phyloP scores from a whole-genome alignment of 2,797 vertebrate species.

The Cirrhinus molitorella region DNA sequence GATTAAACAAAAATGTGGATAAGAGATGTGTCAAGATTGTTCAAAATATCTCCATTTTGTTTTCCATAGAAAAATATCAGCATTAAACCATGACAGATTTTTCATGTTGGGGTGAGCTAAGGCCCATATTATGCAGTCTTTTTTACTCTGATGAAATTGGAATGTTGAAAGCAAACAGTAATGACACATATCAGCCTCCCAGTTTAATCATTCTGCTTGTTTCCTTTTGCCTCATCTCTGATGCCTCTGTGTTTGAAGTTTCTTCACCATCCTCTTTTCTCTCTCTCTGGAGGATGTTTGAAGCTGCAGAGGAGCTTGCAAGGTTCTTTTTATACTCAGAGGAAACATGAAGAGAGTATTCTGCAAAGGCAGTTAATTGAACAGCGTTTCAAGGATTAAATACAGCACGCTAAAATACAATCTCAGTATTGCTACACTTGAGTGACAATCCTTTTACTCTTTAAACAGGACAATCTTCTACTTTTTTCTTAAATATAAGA shows the following conservation, averaged over 20 bases:
- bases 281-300: slow-evolving; percentile 63
- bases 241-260: slow-evolving; percentile 56
- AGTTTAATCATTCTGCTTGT: slow-evolving; percentile 57
- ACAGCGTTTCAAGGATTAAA: slow-evolving; percentile 84
- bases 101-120: not conserved
- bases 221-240: slow-evolving; percentile 50
- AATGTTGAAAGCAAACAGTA: slow-evolving; percentile 36
- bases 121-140: not conserved
- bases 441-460: not conserved
- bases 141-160: slow-evolving; percentile 4
- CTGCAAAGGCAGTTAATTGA: slow-evolving; percentile 77
- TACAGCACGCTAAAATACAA: slow-evolving; percentile 52
- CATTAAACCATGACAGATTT: not conserved
- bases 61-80: not conserved
- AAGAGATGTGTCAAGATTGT: not conserved
- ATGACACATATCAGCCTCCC: slow-evolving; percentile 40
- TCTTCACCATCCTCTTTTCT: slow-evolving; percentile 48
- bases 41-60: not conserved
- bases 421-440: not conserved
- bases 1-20: not conserved
- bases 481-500: not conserved
- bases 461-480: not conserved
- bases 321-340: slow-evolving; percentile 63
- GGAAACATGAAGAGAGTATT: slow-evolving; percentile 49
- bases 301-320: slow-evolving; percentile 69